These are phyloP conservation scores for Uria aalge DNA, from an alignment of 2,113 vertebrate genomes.

Conservation along the genomic window DNA sequence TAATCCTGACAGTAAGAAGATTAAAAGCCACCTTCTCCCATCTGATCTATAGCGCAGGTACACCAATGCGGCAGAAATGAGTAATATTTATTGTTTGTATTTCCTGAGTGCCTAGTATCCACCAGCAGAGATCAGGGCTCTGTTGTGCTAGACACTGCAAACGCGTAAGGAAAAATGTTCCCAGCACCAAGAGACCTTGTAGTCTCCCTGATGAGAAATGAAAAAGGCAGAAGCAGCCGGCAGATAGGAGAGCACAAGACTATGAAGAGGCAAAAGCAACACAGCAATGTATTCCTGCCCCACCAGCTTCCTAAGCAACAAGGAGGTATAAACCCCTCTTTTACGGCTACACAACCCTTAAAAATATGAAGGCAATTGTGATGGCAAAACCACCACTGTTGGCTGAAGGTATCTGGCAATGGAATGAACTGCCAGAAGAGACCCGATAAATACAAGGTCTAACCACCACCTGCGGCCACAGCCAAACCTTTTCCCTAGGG, in stretches of 20 bases:
- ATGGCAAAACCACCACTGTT: not conserved
- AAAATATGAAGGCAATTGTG: not conserved
- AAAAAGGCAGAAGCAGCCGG: not conserved
- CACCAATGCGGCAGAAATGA: not conserved
- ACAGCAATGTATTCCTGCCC: not conserved
- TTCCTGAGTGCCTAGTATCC: not conserved
- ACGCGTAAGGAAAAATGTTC: not conserved
- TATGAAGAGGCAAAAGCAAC: not conserved
- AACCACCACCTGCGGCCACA: not conserved
- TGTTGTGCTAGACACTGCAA: not conserved
- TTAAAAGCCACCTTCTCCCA: not conserved
- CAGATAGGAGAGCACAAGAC: not conserved
- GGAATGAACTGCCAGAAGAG: not conserved
- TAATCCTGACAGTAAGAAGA: slow-evolving; percentile 20
- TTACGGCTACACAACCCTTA: not conserved
- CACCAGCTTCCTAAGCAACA: not conserved
- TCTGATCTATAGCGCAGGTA: slow-evolving; percentile 2
- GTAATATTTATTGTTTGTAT: not conserved
- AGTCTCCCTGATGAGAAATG: not conserved
- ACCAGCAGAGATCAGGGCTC: not conserved
- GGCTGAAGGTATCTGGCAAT: not conserved
- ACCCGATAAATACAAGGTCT: not conserved
- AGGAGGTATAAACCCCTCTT: not conserved
- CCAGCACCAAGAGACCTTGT: not conserved
- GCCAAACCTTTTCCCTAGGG: not conserved